phyloP scores from a whole-genome alignment of 2,797 vertebrate species.

The Carduelis carduelis region DNA sequence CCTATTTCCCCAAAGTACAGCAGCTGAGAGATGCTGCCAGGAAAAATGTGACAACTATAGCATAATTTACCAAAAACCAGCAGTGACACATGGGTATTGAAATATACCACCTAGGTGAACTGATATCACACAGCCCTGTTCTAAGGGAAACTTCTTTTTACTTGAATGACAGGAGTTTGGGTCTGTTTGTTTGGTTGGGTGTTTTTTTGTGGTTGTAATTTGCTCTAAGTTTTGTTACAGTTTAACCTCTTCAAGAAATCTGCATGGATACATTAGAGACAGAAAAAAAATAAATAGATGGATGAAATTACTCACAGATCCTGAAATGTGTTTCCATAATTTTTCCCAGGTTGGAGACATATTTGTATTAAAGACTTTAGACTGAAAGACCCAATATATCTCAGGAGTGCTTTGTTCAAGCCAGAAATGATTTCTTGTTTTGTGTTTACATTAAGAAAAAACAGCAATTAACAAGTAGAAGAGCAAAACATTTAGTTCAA shows the following conservation, averaged over 20 bases:
- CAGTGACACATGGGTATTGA: neutral
- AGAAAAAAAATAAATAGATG: neutral
- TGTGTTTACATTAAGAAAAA: neutral
- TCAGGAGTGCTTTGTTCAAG: neutral
- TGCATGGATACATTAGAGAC: neutral
- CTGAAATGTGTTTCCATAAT: neutral
- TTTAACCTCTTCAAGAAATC: neutral
- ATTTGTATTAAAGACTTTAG: neutral
- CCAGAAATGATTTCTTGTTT: neutral
- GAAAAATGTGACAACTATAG: constrained; percentile 27
- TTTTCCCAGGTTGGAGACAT: neutral
- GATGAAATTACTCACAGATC: neutral
- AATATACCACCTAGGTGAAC: neutral
- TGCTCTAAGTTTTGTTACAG: neutral
- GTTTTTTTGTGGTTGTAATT: neutral
- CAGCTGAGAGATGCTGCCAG: constrained; percentile 26
- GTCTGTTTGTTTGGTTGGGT: accelerated
- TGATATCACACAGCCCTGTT: neutral
- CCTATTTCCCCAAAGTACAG: constrained; percentile 19
- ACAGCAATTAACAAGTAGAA: neutral
- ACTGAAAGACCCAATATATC: neutral
- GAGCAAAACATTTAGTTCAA: neutral
- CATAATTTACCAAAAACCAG: neutral
- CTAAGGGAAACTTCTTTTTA: neutral
- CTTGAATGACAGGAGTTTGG: neutral